phyloP scores from a whole-genome alignment of 2,113 vertebrate genomes.

The Bos javanicus region DNA sequence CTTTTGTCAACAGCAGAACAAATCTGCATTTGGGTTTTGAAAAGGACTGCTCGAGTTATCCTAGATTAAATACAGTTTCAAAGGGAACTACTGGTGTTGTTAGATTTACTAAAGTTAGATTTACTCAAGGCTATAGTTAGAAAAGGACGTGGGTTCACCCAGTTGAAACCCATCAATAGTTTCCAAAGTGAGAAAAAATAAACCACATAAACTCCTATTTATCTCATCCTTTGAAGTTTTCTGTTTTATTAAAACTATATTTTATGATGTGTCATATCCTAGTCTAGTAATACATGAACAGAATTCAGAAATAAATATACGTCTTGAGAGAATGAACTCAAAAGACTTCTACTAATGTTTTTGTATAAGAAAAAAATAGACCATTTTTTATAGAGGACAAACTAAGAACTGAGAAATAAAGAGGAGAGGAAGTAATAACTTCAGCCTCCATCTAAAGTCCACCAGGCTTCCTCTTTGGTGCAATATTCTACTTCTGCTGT shows the following conservation, averaged over 20 bases:
- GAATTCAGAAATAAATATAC: constrained; percentile 2
- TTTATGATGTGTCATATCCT: not conserved
- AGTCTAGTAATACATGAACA: not conserved
- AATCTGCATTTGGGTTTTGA: not conserved
- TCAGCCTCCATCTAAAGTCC: too few relatives aligned
- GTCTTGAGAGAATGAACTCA: not conserved
- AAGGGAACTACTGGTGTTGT: not conserved
- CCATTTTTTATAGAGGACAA: not conserved
- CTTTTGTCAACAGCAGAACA: not conserved
- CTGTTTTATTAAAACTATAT: not conserved
- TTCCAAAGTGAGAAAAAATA: not conserved
- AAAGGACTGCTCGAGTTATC: not conserved
- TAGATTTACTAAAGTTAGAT: not conserved
- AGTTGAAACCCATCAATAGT: not conserved
- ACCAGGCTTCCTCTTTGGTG: not conserved
- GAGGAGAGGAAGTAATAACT: not conserved
- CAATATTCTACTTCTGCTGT: not conserved
- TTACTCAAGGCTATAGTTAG: not conserved
- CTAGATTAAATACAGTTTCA: not conserved
- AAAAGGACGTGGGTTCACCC: not conserved
- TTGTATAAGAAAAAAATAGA: not conserved
- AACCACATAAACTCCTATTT: not conserved
- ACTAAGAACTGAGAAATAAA: not conserved
- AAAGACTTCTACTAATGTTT: not conserved
- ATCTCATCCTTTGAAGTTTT: not conserved